Evolutionary conservation across 2,113 vertebrate species (phyloP), one percentile per base, ranked within the genome.

Genomic region (Anguilla rostrata): DNA sequence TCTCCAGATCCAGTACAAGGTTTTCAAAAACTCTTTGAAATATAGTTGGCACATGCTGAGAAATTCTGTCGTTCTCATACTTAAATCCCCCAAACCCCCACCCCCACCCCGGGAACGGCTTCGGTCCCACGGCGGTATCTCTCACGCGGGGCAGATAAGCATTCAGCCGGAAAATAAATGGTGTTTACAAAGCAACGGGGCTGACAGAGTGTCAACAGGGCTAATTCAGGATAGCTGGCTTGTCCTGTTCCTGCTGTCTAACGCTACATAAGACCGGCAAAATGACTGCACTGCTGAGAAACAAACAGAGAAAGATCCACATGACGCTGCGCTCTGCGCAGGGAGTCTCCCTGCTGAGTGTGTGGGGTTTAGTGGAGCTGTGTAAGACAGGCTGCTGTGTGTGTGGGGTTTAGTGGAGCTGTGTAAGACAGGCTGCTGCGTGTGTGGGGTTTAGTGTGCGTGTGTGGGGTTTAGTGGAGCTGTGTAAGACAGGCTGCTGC

Each of bases 101-200:
- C 34, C 34, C 34, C 75, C 75, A 29, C 34, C 26, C 75, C 14
- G 12, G 34, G 34, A 78, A 7, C 75, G 29, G 34, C 1, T 11
- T 14, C 29, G 14, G 12, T 78, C 75, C 29, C 75, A 39, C 75
- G 75, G 26, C 29, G 6, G 26, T 78, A 8, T 39, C 14, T 78
- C 75, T 78, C 75, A 78, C 75, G 34, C 75, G 34, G 75, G 75
- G 39, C 75, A 78, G 75, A 78, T 78, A 78, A 78, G 75, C 34
- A 29, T 78, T 78, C 75, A 78, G 26, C 5, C 14, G 34, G 75
- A 78, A 78, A 78, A 78, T 78, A 39, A 78, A 78, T 78, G 75
- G 75, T 78, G 75, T 78, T 78, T 78, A 39, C 75, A 78, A 78
- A 34, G 75, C 34, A 14, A 53, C 49, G 11, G 49, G 49, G 49